A percentile compares a stretch with the other conserved stretches of the same genome.
These are phyloP conservation scores for Mimumesa dahlbomi DNA, from an alignment of 2,888 invertebrate genomes.

Conservation along the genomic window DNA sequence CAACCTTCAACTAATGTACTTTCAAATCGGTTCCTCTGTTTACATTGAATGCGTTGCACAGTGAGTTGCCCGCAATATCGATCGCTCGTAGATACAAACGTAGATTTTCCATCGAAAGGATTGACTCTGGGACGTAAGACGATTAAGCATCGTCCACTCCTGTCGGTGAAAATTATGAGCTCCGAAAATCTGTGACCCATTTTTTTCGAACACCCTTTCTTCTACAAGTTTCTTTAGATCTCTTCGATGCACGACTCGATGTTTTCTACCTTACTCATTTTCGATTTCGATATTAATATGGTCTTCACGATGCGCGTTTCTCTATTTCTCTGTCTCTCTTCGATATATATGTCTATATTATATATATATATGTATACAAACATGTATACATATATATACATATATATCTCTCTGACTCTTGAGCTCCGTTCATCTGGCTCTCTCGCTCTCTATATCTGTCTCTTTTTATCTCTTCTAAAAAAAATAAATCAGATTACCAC, in stretches of 20 bases:
- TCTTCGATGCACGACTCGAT: slow-evolving; percentile 67
- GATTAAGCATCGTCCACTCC: no score
- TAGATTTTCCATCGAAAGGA: no score
- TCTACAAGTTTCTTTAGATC: no score
- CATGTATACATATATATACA: neutral
- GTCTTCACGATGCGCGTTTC: neutral
- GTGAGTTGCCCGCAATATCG: no score
- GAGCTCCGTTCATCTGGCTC: no score
- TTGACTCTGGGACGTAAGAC: no score
- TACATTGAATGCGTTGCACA: no score
- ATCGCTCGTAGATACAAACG: no score
- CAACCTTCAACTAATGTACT: no score
- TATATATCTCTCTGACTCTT: slow-evolving; percentile 16
- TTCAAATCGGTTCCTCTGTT: no score
- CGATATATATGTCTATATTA: slow-evolving; percentile 21
- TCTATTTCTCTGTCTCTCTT: slow-evolving; percentile 33
- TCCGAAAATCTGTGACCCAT: no score
- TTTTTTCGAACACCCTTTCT: slow-evolving; percentile 41
- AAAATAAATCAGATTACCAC: neutral
- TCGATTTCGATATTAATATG: slow-evolving; percentile 9
- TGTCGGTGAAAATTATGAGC: no score
- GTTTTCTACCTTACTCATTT: slow-evolving; percentile 49
- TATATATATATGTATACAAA: neutral
- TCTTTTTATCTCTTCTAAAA: neutral
- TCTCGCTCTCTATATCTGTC: neutral